Evolutionary conservation across 2,797 vertebrate species (phyloP).

Genomic region (Gymnoscopelus braueri): DNA sequence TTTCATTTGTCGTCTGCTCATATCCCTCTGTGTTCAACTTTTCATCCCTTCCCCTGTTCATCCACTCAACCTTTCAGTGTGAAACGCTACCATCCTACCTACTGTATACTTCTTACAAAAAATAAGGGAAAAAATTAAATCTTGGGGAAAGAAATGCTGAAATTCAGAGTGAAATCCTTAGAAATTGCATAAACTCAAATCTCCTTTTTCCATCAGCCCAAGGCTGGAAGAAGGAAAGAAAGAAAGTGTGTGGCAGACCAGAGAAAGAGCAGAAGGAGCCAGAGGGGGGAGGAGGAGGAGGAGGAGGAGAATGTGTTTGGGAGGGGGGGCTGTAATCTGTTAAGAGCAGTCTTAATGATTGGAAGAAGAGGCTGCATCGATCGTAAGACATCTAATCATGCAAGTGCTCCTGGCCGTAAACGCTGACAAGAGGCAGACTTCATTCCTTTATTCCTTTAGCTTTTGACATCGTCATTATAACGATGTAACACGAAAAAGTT

Average conservation of each 20-base stretch:
- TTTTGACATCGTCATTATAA: constrained; percentile 71
- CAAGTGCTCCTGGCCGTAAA: constrained; percentile 79
- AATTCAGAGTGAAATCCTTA: constrained; percentile 25
- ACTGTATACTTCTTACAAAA: neutral
- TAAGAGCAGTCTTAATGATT: constrained; percentile 82
- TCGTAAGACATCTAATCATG: constrained; percentile 77
- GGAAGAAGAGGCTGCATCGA: constrained; percentile 76
- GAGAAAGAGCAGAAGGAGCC: constrained; percentile 46
- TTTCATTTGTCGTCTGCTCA: constrained; percentile 23
- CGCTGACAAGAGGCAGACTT: constrained; percentile 81
- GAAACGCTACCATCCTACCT: constrained; percentile 8
- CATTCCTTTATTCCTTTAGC: constrained; percentile 68
- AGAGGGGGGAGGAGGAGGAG: constrained; percentile 35
- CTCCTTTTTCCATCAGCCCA: constrained; percentile 23
- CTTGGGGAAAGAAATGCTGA: constrained; percentile 1
- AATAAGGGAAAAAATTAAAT: too few species aligned
- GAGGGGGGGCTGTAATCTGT: constrained; percentile 78
- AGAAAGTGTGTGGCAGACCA: constrained; percentile 42
- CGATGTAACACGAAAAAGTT: constrained; percentile 76
- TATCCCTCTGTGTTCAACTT: constrained; percentile 31
- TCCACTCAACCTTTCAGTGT: neutral
- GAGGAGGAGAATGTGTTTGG: constrained; percentile 48
- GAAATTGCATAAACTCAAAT: constrained; percentile 11
- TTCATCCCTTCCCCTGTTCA: constrained; percentile 45
- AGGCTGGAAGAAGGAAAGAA: constrained; percentile 11